Evolutionary conservation across 2,113 vertebrate species (phyloP).

Genomic region (Pangasianodon gigas): DNA sequence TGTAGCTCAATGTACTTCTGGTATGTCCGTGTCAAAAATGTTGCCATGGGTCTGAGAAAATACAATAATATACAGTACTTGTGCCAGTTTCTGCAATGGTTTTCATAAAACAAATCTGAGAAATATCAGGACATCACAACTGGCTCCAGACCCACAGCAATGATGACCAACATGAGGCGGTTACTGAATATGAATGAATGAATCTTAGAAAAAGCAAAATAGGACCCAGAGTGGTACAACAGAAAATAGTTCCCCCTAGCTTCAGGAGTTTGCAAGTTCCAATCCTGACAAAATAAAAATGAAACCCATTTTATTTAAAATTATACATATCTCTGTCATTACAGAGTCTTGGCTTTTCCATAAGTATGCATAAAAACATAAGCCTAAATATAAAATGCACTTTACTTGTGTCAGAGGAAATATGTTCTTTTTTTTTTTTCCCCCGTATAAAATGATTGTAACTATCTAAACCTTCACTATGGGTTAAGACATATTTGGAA

Average conservation of each 20-base stretch:
- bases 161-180: neutral
- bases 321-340: neutral
- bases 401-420: neutral
- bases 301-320: neutral
- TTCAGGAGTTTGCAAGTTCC: neutral
- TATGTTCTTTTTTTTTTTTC: neutral
- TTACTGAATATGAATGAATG: neutral
- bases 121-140: neutral
- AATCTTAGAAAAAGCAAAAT: neutral
- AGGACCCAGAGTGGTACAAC: neutral
- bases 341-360: neutral
- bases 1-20: neutral
- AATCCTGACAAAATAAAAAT: neutral
- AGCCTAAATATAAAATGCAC: neutral
- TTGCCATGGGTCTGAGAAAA: neutral
- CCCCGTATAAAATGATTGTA: neutral
- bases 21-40: neutral
- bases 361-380: neutral
- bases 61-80: neutral
- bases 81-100: neutral
- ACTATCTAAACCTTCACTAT: neutral
- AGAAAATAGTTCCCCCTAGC: neutral
- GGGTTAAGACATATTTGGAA: neutral
- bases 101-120: neutral
- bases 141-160: neutral